phyloP scores from a whole-genome alignment of 2,797 vertebrate species.

The Pogoniulus pusillus region DNA sequence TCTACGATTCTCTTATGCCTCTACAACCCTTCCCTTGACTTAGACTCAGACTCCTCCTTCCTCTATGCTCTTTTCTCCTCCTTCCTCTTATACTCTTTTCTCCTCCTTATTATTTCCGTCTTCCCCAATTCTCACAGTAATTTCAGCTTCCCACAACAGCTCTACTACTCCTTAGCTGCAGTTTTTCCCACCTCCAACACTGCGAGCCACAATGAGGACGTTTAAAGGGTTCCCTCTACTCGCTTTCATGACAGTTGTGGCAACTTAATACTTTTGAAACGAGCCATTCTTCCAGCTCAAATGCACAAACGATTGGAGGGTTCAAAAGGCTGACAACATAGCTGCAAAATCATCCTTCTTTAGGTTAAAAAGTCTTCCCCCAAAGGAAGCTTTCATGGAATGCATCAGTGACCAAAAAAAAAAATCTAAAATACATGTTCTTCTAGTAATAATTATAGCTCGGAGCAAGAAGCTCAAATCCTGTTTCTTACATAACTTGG shows the following conservation, averaged over 20 bases:
- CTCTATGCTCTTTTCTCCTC: neutral
- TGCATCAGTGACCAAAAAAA: neutral
- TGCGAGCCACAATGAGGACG: neutral
- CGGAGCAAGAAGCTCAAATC: neutral
- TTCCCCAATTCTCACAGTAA: neutral
- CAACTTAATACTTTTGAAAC: neutral
- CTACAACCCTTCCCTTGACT: neutral
- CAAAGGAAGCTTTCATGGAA: neutral
- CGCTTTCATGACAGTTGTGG: neutral
- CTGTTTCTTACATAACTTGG: conserved; percentile 14
- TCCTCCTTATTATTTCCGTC: neutral
- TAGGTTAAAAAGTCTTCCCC: neutral
- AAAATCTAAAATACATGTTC: neutral
- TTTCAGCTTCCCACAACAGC: neutral
- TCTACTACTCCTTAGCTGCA: neutral
- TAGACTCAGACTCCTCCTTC: neutral
- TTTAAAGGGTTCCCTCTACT: neutral
- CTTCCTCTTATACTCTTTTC: neutral
- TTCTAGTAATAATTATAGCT: conserved; percentile 1
- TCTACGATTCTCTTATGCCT: neutral
- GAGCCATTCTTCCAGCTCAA: neutral
- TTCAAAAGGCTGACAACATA: neutral
- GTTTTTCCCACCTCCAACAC: neutral
- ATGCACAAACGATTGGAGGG: neutral
- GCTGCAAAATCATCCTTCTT: neutral